Evolutionary conservation across 2,888 invertebrate genomes (phyloP).

Genomic region (Cosmia pyralina): DNA sequence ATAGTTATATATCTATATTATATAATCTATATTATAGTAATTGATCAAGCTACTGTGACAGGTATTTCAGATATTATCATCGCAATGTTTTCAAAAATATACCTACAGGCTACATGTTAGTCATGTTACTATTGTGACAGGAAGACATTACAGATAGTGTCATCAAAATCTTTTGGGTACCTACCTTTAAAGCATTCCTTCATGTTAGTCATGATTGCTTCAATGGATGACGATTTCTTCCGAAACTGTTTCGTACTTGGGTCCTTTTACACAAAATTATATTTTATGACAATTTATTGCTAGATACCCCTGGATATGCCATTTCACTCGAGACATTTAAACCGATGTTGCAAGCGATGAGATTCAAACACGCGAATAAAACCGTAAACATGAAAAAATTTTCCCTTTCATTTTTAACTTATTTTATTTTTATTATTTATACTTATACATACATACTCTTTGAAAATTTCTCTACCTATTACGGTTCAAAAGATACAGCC

Average conservation of each 20-base stretch:
- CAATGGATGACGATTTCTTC: not conserved
- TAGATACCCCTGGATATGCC: not conserved
- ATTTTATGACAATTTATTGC: not conserved
- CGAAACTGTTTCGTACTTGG: not conserved
- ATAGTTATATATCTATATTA: too few relatives aligned
- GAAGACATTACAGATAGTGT: slow-evolving; percentile 13
- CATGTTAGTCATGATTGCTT: slow-evolving; percentile 10
- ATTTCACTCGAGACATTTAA: not conserved
- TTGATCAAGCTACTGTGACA: slow-evolving; percentile 24
- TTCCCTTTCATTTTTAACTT: too few relatives aligned
- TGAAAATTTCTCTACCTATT: too few relatives aligned
- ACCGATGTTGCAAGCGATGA: too few relatives aligned
- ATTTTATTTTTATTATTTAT: too few relatives aligned
- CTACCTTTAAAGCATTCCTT: not conserved
- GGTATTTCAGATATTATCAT: slow-evolving; percentile 16
- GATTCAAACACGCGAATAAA: not conserved
- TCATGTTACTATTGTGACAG: slow-evolving; percentile 3
- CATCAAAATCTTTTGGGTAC: not conserved
- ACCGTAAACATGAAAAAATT: not conserved
- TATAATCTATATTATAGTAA: slow-evolving; percentile 8
- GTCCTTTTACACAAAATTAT: not conserved
- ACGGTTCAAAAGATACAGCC: too few relatives aligned
- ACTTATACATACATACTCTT: too few relatives aligned
- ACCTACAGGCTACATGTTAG: not conserved
- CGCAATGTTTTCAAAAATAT: not conserved